These are phyloP conservation scores for Xyrichtys novacula DNA, from an alignment of 2,797 vertebrate genomes.

Conservation along the genomic window DNA sequence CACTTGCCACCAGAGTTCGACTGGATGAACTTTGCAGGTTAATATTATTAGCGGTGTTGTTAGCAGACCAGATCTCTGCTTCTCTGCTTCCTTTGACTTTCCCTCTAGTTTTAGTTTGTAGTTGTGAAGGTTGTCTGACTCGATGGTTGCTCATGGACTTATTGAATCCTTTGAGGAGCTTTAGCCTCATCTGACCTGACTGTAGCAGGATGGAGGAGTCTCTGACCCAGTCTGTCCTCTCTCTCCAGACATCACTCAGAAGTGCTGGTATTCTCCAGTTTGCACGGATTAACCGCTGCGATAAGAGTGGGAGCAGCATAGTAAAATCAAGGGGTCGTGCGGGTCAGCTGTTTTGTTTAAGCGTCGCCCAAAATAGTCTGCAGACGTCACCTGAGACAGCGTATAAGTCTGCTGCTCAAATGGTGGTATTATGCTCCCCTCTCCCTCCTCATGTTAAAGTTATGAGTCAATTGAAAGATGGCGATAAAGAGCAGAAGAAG, in stretches of 20 bases:
- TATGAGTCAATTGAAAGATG: constrained; percentile 59
- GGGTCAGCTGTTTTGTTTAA: constrained; percentile 15
- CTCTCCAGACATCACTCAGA: neutral
- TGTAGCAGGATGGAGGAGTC: neutral
- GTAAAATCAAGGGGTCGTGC: neutral
- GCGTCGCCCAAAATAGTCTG: constrained; percentile 8
- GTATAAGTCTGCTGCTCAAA: constrained; percentile 40
- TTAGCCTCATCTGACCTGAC: neutral
- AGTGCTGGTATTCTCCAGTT: constrained; percentile 1
- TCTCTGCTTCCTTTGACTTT: too few relatives aligned
- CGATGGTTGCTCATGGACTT: neutral
- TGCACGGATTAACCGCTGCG: neutral
- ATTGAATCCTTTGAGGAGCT: neutral
- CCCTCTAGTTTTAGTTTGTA: neutral
- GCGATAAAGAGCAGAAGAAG: constrained; percentile 55
- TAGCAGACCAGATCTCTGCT: too few relatives aligned
- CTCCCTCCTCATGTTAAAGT: constrained; percentile 54
- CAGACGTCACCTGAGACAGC: neutral
- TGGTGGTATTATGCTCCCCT: constrained; percentile 18
- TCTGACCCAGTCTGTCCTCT: neutral
- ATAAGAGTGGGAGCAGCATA: neutral
- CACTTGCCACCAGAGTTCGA: too few relatives aligned
- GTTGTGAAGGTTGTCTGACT: neutral
- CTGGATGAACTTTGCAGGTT: too few relatives aligned
- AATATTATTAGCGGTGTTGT: too few relatives aligned